These are phyloP conservation scores for Agonopterix subpropinquella DNA, from an alignment of 2,888 invertebrate genomes.

Conservation along the genomic window DNA sequence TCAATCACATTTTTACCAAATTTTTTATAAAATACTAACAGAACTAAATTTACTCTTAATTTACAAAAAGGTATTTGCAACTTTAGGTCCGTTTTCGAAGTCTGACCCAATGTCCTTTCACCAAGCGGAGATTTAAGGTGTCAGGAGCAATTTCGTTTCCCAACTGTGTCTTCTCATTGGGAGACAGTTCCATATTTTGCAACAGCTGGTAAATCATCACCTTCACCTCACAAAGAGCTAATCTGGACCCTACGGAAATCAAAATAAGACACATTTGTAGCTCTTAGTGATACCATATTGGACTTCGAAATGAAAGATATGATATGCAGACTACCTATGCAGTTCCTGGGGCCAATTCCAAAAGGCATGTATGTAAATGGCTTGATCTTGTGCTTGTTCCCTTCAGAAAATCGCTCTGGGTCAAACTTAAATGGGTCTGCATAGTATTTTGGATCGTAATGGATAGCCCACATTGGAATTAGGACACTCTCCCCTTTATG, in stretches of 20 bases:
- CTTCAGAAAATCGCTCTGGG: constrained; percentile 73
- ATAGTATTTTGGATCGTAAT: constrained; percentile 60
- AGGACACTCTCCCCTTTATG: constrained; percentile 27
- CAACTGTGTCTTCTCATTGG: constrained; percentile 28
- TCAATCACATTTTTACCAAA: no score
- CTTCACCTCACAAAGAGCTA: constrained; percentile 51
- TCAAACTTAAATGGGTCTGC: constrained; percentile 70
- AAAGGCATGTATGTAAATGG: constrained; percentile 55
- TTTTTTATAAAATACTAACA: no score
- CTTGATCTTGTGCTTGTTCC: constrained; percentile 56
- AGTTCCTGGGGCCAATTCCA: constrained; percentile 73
- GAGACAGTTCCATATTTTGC: constrained; percentile 31
- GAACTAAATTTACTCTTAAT: no score
- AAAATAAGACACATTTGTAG: neutral
- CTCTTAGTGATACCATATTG: no score
- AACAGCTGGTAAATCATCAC: constrained; percentile 43
- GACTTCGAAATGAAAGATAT: neutral
- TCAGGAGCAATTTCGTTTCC: no score
- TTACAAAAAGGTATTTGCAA: neutral
- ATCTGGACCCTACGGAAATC: constrained; percentile 35
- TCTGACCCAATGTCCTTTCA: no score
- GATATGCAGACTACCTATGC: constrained; percentile 57
- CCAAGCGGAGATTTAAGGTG: no score
- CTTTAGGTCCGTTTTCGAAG: no score
- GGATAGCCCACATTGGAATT: constrained; percentile 48